Evolutionary conservation across 2,113 vertebrate genomes (phyloP), one percentile per base, ranked within the genome.

Genomic region (Benitochromis conjunctus): DNA sequence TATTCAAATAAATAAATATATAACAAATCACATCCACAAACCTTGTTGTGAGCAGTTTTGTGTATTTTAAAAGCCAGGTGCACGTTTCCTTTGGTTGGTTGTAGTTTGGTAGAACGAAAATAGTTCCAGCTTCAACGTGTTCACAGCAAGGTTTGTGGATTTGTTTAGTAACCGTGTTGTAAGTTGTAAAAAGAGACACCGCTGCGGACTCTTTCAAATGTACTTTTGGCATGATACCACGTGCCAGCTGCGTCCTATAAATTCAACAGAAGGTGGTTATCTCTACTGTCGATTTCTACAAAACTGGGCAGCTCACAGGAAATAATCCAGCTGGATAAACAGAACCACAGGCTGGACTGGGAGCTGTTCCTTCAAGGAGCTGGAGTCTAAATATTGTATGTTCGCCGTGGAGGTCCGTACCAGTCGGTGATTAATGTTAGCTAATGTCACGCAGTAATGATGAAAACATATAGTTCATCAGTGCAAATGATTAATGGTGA

Each of bases 111-210:
- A 54, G 8, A 9, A 54, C 5, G 19, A 55, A 55, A 55, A 9
- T n/a, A 9, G 51, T n/a, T 53, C 8, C 19, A n/a, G 19, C 2
- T 8, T 54, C 4, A n/a, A 54, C n/a, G 18, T 19, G 19, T 54
- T 54, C 19, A n/a, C 19, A 54, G 4, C 19, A 29, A 48, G 43
- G 9, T 74, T 74, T 74, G 24, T 12, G 24, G 69, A 48, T 74
- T 48, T 74, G 9, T 74, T 19, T 74, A 48, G 69, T 19, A 74
- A 12, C 36, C 0, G 1, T 48, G 9, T 48, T 0, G 0, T 29
- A 19, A 24, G 9, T 74, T 74, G 14, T 19, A 26, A 29, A 71
- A 71, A 29, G 41, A 71, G 41, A 3, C 66, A 26, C n/a, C 7
- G 24, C 69, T 48, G 69, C 2, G 10, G 69, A 74, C 24, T 51